Conservation (phyloP, 2,113 vertebrate genomes). For the Trogon surrucura region DNA sequence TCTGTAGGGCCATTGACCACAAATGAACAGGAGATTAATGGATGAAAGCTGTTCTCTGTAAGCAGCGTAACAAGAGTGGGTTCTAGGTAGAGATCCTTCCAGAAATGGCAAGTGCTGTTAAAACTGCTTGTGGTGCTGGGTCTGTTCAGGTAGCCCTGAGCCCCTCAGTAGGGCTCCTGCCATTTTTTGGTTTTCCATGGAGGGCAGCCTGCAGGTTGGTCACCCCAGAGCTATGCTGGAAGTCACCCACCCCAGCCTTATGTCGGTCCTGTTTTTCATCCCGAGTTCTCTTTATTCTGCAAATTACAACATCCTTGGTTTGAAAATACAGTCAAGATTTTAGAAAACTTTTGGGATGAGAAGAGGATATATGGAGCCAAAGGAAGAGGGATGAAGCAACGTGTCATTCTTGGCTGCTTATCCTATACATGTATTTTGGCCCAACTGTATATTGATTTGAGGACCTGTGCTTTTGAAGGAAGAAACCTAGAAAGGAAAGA, state of each 20-base stretch:
- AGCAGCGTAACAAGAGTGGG: not conserved
- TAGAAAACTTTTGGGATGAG: not conserved
- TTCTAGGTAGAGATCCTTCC: not conserved
- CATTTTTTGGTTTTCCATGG: not conserved
- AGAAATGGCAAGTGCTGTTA: not conserved
- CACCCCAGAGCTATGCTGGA: not conserved
- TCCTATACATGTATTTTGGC: not conserved
- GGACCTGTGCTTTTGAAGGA: not conserved
- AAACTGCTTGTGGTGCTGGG: not conserved
- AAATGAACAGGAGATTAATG: not conserved
- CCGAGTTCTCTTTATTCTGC: not conserved
- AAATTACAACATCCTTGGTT: not conserved
- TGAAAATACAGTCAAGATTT: not conserved
- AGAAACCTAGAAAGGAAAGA: not conserved
- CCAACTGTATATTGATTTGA: not conserved
- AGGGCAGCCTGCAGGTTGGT: not conserved
- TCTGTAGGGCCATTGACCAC: not conserved
- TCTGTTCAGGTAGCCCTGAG: not conserved
- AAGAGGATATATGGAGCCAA: not conserved
- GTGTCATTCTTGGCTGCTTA: not conserved
- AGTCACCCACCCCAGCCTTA: not conserved
- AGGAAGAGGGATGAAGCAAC: not conserved
- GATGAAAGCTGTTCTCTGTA: not conserved
- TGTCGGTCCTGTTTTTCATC: not conserved
- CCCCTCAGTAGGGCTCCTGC: rapidly evolving